Percentiles rank a stretch among this genome's conserved stretches.
Conservation (phyloP, 2,888 invertebrate genomes). For the Daptonema setosum region DNA sequence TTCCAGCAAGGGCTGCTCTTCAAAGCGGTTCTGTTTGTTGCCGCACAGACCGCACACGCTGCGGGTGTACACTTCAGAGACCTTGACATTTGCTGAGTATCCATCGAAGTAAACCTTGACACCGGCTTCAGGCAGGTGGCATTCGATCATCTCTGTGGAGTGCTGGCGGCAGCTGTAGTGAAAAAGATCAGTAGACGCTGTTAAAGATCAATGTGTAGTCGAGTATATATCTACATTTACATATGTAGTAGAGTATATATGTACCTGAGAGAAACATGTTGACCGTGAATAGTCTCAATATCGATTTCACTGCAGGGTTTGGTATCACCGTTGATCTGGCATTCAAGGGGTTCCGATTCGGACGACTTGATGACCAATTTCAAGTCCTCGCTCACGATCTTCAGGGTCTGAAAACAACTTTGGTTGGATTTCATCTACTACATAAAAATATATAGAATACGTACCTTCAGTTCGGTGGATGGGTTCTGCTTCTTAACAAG, state of each 20-base stretch:
- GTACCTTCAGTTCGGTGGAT: slow-evolving; percentile 13
- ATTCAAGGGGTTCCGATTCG: neutral
- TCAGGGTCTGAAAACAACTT: neutral
- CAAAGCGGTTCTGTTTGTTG: slow-evolving; percentile 14
- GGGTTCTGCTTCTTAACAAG: slow-evolving; percentile 19
- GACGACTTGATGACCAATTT: neutral
- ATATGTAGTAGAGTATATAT: neutral
- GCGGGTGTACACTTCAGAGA: slow-evolving; percentile 12
- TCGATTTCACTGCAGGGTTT: neutral
- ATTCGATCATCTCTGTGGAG: neutral
- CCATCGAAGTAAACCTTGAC: slow-evolving; percentile 19
- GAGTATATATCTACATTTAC: too few relatives aligned
- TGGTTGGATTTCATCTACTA: neutral
- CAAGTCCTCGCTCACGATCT: neutral
- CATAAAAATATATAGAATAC: slow-evolving; percentile 1
- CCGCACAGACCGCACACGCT: slow-evolving; percentile 24
- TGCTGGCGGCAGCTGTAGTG: neutral
- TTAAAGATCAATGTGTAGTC: too few relatives aligned
- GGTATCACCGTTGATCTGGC: neutral
- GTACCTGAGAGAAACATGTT: neutral
- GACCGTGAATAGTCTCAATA: neutral
- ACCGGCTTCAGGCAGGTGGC: slow-evolving; percentile 10
- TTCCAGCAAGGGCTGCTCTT: neutral
- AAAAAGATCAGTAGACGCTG: too few relatives aligned
- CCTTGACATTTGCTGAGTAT: slow-evolving; percentile 12